Evolutionary conservation across 2,888 invertebrate species (phyloP), one percentile per base, ranked within the genome.

Genomic region (Pharmacophagus antenor): DNA sequence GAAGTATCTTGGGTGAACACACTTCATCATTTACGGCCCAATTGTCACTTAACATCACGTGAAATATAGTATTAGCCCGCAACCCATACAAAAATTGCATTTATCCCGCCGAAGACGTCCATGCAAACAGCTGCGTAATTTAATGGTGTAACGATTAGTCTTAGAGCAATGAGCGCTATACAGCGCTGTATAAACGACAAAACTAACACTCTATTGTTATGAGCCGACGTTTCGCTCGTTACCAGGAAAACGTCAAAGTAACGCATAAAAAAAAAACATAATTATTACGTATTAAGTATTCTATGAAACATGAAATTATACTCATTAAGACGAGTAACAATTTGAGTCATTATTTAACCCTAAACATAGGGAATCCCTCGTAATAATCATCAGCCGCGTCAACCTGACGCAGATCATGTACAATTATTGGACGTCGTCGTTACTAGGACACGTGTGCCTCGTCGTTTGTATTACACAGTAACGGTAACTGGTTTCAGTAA

Each of bases 281-380:
- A 7, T 0, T 7, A 8, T n/a, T 7, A 27, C 15, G 7, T 6
- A 31, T 31, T 31, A 6, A 0, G 3, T 2, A 3, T 37, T n/a
- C n/a, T n/a, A n/a, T 3, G 4, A 15, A 37, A 2, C 3, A 7
- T 15, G n/a, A 37, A 4, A 8, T 1, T 3, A n/a, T 37, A 37
- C 18, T 2, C 42, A 44, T 44, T 18, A 3, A 18, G 8, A 18
- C 5, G 10, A 2, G 10, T 18, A 44, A 44, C 1, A 18, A 7
- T 44, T 44, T 44, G 42, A 44, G 6, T 44, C 42, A 44, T 44
- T n/a, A 8, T 4, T 44, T n/a, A 18, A 44, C 18, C 6, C 42
- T 44, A 2, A 10, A 44, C 8, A 8, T 17, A 50, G 56, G 56
- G 42, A 56, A 44, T 56, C 42, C 56, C 56, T 56, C 20, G 20